Evolutionary conservation across 2,113 vertebrate genomes (phyloP).

Genomic region (Ptilonorhynchus violaceus): DNA sequence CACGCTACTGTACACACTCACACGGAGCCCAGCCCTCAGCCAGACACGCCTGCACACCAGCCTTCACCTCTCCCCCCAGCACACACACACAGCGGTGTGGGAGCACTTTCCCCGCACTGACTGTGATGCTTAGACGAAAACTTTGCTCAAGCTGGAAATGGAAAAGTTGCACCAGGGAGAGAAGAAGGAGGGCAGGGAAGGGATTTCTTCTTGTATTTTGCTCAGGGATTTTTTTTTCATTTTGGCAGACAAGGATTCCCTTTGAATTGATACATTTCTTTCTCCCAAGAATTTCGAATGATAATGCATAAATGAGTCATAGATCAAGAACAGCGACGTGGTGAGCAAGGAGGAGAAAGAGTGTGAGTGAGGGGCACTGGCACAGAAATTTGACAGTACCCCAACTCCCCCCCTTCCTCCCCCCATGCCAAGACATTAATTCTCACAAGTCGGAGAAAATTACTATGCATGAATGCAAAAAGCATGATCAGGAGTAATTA

Average conservation of each 20-base stretch:
- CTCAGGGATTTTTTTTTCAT: background rate
- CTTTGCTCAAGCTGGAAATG: background rate
- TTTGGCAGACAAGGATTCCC: constrained; percentile 60
- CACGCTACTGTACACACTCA: background rate
- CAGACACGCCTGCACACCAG: background rate
- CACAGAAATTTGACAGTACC: constrained; percentile 77
- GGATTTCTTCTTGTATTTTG: constrained; percentile 5
- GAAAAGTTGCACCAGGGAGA: background rate
- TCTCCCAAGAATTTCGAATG: constrained; percentile 68
- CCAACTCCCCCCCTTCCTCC: constrained; percentile 62
- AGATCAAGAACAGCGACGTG: constrained; percentile 67
- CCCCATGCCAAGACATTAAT: constrained; percentile 97
- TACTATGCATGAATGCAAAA: constrained; percentile 99
- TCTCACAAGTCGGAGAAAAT: constrained; percentile 99
- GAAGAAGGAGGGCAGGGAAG: background rate
- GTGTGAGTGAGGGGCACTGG: constrained; percentile 71
- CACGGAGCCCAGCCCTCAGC: background rate
- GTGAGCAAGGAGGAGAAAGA: constrained; percentile 62
- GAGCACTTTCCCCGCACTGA: background rate
- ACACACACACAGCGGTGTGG: background rate
- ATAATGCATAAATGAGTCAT: constrained; percentile 74
- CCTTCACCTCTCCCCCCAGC: background rate
- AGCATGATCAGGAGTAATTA: constrained; percentile 99
- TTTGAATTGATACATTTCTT: constrained; percentile 71
- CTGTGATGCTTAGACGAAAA: background rate